phyloP scores from a whole-genome alignment of 2,888 invertebrate genomes.

The Syrista parreyssii region DNA sequence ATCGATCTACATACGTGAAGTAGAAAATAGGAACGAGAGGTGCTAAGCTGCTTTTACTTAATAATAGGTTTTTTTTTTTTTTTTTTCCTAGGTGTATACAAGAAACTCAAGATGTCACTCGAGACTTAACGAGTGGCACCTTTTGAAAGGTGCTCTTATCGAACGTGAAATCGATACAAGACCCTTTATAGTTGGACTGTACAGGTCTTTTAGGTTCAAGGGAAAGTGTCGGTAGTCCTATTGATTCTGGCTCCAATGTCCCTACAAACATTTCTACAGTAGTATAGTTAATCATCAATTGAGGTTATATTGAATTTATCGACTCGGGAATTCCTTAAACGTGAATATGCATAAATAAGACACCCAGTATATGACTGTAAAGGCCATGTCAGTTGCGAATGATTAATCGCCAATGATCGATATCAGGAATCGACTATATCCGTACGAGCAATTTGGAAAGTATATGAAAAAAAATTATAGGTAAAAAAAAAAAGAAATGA shows the following conservation, averaged over 20 bases:
- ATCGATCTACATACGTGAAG: not conserved
- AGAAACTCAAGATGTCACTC: not conserved
- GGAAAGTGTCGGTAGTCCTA: not conserved
- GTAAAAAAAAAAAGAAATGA: not conserved
- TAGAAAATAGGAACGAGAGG: not conserved
- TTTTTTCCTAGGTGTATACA: not conserved
- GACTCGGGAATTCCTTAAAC: not conserved
- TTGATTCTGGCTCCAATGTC: not conserved
- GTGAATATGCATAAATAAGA: not conserved
- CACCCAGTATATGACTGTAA: not conserved
- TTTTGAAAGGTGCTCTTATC: not conserved
- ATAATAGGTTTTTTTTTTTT: not conserved
- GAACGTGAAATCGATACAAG: not conserved
- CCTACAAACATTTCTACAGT: not conserved
- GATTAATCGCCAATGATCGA: not conserved
- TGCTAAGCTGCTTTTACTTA: not conserved
- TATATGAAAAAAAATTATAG: not conserved
- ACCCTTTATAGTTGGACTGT: not conserved
- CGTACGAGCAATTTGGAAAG: not conserved
- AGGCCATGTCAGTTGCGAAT: not conserved
- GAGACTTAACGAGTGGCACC: not conserved
- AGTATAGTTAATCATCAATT: not conserved
- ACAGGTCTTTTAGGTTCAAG: not conserved
- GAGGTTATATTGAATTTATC: no score
- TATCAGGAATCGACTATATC: not conserved